phyloP scores from a whole-genome alignment of 2,797 vertebrate species.

The Sebastes jordani region DNA sequence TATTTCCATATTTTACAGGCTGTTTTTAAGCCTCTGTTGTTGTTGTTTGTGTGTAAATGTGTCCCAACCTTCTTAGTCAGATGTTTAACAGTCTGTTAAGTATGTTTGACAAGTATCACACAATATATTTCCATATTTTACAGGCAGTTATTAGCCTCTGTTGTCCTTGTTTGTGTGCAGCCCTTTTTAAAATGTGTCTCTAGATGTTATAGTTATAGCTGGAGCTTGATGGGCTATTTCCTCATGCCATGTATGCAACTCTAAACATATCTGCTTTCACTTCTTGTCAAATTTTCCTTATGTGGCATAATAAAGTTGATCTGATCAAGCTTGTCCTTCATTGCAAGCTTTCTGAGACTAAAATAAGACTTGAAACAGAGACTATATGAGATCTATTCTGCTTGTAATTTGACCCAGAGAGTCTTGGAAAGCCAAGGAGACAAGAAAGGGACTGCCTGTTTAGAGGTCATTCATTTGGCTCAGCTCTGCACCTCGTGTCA shows the following conservation, averaged over 20 bases:
- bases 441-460: slow-evolving; percentile 13
- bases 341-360: not conserved
- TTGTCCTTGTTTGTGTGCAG: not conserved
- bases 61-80: fast-evolving
- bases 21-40: no score
- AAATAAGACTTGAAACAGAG: not conserved
- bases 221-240: not conserved
- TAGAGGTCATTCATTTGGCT: slow-evolving; percentile 70
- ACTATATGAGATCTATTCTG: not conserved
- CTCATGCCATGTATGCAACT: not conserved
- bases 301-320: not conserved
- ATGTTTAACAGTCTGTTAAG: not conserved
- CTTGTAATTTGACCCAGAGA: slow-evolving; percentile 20
- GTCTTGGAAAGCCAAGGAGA: not conserved
- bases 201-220: no score
- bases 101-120: not conserved
- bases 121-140: not conserved
- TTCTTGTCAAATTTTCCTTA: not conserved
- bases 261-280: not conserved
- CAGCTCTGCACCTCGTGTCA: slow-evolving; percentile 42
- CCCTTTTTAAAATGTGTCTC: fast-evolving
- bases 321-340: not conserved
- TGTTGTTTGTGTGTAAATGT: not conserved
- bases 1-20: no score
- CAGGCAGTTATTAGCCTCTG: fast-evolving